phyloP scores from a whole-genome alignment of 2,797 vertebrate genomes.

The Myotis daubentonii region DNA sequence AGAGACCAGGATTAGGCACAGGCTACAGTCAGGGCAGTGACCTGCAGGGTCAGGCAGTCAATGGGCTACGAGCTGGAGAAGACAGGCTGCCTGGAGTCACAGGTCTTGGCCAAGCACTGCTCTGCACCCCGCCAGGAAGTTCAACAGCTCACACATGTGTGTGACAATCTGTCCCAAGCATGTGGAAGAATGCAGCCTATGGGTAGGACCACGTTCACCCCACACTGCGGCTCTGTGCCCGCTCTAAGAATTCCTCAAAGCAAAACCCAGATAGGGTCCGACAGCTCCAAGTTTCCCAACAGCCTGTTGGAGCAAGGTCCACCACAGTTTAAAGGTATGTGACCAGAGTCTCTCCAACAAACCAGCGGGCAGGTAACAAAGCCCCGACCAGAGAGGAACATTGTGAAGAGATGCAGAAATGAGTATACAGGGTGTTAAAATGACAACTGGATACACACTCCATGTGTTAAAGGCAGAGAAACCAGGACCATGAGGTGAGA shows the following conservation, averaged over 20 bases:
- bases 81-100: neutral
- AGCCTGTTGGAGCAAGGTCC: neutral
- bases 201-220: neutral
- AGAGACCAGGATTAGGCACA: neutral
- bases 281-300: neutral
- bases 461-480: too few species aligned
- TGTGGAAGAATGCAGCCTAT: neutral
- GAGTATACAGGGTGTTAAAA: neutral
- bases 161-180: neutral
- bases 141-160: neutral
- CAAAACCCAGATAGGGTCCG: too few species aligned
- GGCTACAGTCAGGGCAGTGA: neutral
- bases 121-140: neutral
- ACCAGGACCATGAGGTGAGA: rapidly evolving
- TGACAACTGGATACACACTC: rapidly evolving
- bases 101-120: too few species aligned
- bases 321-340: rapidly evolving
- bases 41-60: rapidly evolving
- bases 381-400: neutral
- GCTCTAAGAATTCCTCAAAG: neutral
- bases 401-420: neutral
- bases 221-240: neutral
- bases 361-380: neutral
- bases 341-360: too few species aligned
- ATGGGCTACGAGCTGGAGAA: neutral